Evolutionary conservation across 1,140 invertebrate genomes (phyloP).

Genomic region (Nautilus pompilius): DNA sequence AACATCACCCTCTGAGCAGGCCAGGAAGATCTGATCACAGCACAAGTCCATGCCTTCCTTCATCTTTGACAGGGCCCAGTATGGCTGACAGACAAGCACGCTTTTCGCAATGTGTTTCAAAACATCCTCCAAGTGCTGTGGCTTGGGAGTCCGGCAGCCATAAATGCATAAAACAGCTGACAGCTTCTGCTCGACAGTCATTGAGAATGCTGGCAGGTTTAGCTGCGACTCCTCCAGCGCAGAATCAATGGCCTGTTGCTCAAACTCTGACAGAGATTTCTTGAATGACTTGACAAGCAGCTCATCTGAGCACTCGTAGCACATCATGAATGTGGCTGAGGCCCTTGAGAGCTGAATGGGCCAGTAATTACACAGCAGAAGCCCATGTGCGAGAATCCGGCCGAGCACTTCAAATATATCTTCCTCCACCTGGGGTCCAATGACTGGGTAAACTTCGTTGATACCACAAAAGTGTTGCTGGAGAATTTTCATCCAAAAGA

Average conservation of each 20-base stretch:
- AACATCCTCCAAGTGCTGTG: constrained; percentile 4
- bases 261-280: constrained; percentile 10
- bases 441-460: constrained; percentile 10
- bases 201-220: constrained; percentile 3
- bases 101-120: constrained; percentile 9
- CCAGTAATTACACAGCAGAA: constrained; percentile 14
- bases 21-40: background rate
- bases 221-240: constrained; percentile 9
- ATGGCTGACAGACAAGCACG: constrained; percentile 10
- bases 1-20: background rate
- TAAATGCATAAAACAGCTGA: constrained; percentile 12
- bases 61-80: constrained; percentile 13
- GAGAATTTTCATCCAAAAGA: constrained; percentile 18
- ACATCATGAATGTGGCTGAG: constrained; percentile 5
- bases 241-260: constrained; percentile 8
- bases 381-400: constrained; percentile 16
- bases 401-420: constrained; percentile 13
- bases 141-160: constrained; percentile 9
- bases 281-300: constrained; percentile 13
- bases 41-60: constrained; percentile 6
- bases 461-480: constrained; percentile 13
- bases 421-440: constrained; percentile 6
- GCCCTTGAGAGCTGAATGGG: constrained; percentile 11
- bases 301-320: constrained; percentile 11
- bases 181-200: constrained; percentile 6